phyloP scores from a whole-genome alignment of 2,113 vertebrate species.

The Paralichthys olivaceus region DNA sequence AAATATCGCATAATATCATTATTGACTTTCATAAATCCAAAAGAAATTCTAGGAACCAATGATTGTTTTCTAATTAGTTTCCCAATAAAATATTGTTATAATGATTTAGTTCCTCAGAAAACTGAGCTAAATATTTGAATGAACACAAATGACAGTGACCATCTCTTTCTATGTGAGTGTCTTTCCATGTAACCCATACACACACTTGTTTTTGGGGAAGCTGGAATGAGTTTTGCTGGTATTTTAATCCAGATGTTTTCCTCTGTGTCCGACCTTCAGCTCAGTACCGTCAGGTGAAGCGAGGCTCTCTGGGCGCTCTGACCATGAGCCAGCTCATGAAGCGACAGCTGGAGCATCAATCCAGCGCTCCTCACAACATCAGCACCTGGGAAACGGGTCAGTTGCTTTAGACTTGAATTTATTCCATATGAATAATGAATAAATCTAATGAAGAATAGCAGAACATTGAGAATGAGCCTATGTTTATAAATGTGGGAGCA shows the following conservation, averaged over 20 bases:
- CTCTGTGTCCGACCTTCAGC: slow-evolving; percentile 80
- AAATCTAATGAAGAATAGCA: too few species aligned
- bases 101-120: not conserved
- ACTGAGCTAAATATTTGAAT: not conserved
- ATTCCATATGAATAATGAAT: not conserved
- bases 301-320: slow-evolving; percentile 95
- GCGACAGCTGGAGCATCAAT: slow-evolving; percentile 98
- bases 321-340: slow-evolving; percentile 99
- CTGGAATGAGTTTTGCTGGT: not conserved
- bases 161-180: slow-evolving; percentile 40
- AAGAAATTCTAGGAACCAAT: not conserved
- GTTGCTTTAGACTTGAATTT: slow-evolving; percentile 50
- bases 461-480: too few species aligned
- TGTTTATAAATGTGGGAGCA: too few species aligned
- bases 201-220: not conserved
- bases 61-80: not conserved
- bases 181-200: not conserved
- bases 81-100: slow-evolving; percentile 3
- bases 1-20: slow-evolving; percentile 15
- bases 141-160: slow-evolving; percentile 12
- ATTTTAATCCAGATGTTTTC: slow-evolving; percentile 36
- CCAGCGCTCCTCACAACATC: slow-evolving; percentile 97
- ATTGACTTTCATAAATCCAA: not conserved
- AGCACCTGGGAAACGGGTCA: slow-evolving; percentile 98
- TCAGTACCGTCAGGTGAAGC: slow-evolving; percentile 98